A percentile compares a stretch with the other conserved stretches of the same genome.
Conservation (phyloP, 2,888 invertebrate species). For the Plagiodera versicolora region DNA sequence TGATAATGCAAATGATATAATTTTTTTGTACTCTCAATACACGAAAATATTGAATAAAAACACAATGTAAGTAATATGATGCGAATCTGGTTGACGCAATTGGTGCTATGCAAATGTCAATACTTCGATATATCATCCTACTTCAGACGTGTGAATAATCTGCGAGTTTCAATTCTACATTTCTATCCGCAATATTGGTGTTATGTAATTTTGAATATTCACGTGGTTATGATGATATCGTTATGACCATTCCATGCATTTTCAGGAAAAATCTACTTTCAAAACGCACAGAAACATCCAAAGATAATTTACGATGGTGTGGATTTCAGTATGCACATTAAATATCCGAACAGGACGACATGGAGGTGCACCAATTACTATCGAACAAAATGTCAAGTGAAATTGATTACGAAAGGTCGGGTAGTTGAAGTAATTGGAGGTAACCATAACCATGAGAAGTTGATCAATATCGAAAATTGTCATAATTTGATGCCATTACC, state of each 20-base stretch:
- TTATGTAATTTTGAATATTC: too few relatives aligned
- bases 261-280: conserved; percentile 37
- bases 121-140: too few relatives aligned
- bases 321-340: conserved; percentile 35
- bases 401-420: conserved; percentile 30
- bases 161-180: too few relatives aligned
- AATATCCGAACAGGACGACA: conserved; percentile 30
- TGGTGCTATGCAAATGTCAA: too few relatives aligned
- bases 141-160: too few relatives aligned
- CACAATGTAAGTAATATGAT: too few relatives aligned
- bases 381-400: conserved; percentile 34
- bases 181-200: too few relatives aligned
- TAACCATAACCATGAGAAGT: conserved; percentile 35
- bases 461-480: conserved; percentile 2
- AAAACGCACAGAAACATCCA: conserved; percentile 37
- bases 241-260: conserved; percentile 1
- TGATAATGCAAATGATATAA: too few relatives aligned
- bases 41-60: too few relatives aligned
- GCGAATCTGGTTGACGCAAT: too few relatives aligned
- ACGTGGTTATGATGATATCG: too few relatives aligned
- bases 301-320: conserved; percentile 38
- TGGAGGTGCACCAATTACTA: conserved; percentile 39
- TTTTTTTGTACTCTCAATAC: too few relatives aligned
- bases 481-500: conserved; percentile 12
- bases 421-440: conserved; percentile 27